Evolutionary conservation across 2,888 invertebrate genomes (phyloP).

Genomic region (Drosophila meridionalis): DNA sequence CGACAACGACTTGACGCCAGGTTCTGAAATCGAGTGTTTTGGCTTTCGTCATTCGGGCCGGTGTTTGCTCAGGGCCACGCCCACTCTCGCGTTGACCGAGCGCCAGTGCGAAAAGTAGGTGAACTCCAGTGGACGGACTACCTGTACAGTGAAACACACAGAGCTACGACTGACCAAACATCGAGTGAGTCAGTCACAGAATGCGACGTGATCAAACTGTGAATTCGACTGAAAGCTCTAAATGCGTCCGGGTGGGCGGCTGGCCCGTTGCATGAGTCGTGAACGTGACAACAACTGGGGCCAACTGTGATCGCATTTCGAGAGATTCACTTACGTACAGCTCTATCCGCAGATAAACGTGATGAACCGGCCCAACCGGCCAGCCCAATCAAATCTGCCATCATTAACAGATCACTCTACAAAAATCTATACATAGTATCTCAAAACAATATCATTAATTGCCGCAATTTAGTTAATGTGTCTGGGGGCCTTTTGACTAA

Average conservation of each 20-base stretch:
- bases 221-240: conserved; percentile 29
- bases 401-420: neutral
- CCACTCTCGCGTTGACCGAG: neutral
- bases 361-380: neutral
- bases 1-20: conserved; percentile 1
- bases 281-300: conserved; percentile 39
- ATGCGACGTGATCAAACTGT: conserved; percentile 40
- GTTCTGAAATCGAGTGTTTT: conserved; percentile 22
- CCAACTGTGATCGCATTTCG: conserved; percentile 25
- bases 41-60: conserved; percentile 2
- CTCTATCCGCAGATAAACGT: conserved; percentile 1
- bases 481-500: neutral
- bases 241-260: conserved; percentile 22
- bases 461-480: neutral
- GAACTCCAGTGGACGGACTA: neutral
- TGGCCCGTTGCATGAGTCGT: conserved; percentile 1
- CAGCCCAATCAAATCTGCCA: neutral
- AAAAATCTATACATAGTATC: neutral
- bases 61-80: conserved; percentile 11
- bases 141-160: neutral
- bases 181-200: conserved; percentile 29
- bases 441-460: neutral
- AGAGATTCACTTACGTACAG: conserved; percentile 8
- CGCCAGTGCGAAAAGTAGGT: conserved; percentile 21
- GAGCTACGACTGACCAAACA: neutral